phyloP scores from a whole-genome alignment of 1,140 invertebrate species.

The Monochamus saltuarius region DNA sequence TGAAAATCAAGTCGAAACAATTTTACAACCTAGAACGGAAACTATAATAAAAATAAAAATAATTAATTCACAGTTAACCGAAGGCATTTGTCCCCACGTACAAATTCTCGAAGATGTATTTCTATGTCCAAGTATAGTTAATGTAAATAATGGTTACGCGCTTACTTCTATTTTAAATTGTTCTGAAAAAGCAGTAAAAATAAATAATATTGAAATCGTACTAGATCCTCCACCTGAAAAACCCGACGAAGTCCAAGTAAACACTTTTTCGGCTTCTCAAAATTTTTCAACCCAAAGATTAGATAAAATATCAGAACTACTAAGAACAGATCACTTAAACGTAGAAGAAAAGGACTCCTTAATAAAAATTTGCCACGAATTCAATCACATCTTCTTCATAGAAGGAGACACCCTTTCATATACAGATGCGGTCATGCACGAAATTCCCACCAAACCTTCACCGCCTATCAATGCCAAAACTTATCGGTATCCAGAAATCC shows the following conservation, averaged over 20 bases:
- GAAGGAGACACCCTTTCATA: conserved; percentile 4
- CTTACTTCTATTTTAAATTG: conserved; percentile 6
- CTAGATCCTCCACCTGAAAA: background rate
- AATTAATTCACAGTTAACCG: conserved; percentile 1
- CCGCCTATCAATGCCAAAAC: conserved; percentile 27
- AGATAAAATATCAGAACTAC: conserved; percentile 4
- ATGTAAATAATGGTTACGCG: background rate
- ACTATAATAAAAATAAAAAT: conserved; percentile 6
- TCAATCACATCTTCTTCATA: conserved; percentile 16
- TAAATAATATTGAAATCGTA: background rate
- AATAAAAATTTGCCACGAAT: conserved; percentile 15
- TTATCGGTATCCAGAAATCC: conserved; percentile 46
- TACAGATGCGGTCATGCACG: background rate
- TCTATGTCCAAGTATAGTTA: conserved; percentile 9
- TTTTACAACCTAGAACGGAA: conserved; percentile 6
- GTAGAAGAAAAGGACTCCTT: conserved; percentile 13
- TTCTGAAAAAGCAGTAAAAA: background rate
- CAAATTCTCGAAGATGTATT: conserved; percentile 3
- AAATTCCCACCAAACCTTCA: conserved; percentile 6
- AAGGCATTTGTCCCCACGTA: conserved; percentile 7
- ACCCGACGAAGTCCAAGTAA: background rate
- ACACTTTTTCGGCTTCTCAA: background rate
- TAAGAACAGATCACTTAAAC: conserved; percentile 14
- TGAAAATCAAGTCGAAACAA: too few relatives aligned
- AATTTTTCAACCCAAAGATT: background rate